Conservation (phyloP, 2,797 vertebrate genomes). For the Falco columbarius region DNA sequence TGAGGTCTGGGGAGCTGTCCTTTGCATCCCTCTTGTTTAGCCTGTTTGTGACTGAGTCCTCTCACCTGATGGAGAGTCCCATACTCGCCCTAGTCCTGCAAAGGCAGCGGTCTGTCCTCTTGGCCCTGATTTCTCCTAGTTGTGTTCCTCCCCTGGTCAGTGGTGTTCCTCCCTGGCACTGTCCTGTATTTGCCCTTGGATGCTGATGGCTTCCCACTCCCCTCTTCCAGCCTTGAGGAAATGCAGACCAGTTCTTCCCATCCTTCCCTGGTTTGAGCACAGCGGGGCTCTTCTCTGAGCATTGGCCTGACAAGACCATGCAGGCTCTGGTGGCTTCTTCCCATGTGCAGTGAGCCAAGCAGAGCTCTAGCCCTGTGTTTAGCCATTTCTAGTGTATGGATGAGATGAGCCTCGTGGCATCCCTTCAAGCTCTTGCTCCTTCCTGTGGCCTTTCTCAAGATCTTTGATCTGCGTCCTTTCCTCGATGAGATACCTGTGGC, state of each 20-base stretch:
- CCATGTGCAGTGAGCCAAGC: background rate
- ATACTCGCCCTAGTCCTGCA: background rate
- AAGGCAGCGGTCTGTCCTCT: background rate
- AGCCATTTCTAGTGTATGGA: accelerated
- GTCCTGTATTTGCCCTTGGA: background rate
- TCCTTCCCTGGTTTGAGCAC: background rate
- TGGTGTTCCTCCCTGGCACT: background rate
- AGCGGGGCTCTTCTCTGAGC: background rate
- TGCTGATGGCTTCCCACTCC: accelerated
- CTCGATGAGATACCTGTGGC: background rate
- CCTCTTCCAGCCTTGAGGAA: no score
- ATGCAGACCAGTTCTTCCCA: background rate
- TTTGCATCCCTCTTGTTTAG: background rate
- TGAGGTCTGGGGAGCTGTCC: background rate
- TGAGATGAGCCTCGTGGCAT: background rate
- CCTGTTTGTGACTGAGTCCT: background rate
- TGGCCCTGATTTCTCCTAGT: background rate
- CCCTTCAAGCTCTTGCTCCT: background rate
- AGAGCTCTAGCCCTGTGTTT: background rate
- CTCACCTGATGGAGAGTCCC: background rate
- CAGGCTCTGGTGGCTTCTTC: background rate
- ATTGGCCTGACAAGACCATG: accelerated
- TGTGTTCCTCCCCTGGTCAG: background rate
- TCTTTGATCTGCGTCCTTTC: background rate
- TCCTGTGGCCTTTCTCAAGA: background rate